Base-by-base conservation (phyloP, 2,888 invertebrate genomes). In the Ligdia adustata region DNA sequence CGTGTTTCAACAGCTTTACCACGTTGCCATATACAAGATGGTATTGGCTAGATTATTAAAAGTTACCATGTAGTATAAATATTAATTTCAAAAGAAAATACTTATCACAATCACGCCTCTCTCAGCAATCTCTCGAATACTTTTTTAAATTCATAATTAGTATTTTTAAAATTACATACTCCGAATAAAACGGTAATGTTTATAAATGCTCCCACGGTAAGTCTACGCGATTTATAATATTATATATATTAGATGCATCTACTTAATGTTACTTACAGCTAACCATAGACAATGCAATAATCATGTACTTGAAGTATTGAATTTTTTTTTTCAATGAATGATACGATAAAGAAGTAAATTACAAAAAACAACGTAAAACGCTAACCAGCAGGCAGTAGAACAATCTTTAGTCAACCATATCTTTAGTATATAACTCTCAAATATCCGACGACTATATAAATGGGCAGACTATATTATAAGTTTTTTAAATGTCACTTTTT, bases 121-220 rank as follows among this genome's bases (percentile, higher is more conserved):
- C 29, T 34, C 58, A 56, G 55, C 61, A 56, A 61, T 43, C 57
- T n/a, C 15, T 48, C 38, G 28, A 43, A 42, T 38, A 42, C 48
- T 56, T 55, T 41, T 55, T 55, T 41, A 52, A 62, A 57, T 61
- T 51, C 59, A 53, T 55, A 43, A 48, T 60, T 60, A 66, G 60
- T 64, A 67, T 68, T 64, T 65, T 61, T 60, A 60, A 51, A 47
- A 59, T 55, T 41, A 44, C 51, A 22, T n/a, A n/a, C n/a, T 57
- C 42, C 48, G 38, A 39, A 51, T 49, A 29, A 58, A 63, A 57
- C 52, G 64, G 65, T 62, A 66, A 59, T 64, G 66, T 64, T 72
- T n/a, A 61, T 72, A 75, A 79, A 81, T 77, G 79, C 77, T 79
- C 71, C 75, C 69, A 58, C 66, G 69, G 60, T 69, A 55, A 66